These are phyloP conservation scores for Cabera pusaria DNA, from an alignment of 2,888 invertebrate genomes.

Conservation along the genomic window DNA sequence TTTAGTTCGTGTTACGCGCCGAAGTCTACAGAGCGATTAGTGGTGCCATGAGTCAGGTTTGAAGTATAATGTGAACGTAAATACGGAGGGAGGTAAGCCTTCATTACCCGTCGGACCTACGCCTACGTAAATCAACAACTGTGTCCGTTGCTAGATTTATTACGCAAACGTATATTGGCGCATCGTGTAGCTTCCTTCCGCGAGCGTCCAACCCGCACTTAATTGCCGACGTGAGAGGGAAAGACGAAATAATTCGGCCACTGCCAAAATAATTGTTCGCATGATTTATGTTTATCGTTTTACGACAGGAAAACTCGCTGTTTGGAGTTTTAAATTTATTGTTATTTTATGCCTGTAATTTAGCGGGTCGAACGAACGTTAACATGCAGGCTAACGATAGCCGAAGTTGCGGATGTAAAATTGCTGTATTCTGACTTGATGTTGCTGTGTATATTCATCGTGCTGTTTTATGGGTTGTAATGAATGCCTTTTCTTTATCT, in stretches of 20 bases:
- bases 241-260: constrained; percentile 59
- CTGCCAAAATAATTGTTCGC: constrained; percentile 53
- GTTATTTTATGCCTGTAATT: constrained; percentile 51
- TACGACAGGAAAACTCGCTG: constrained; percentile 53
- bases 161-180: constrained; percentile 57
- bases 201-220: constrained; percentile 47
- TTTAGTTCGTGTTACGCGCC: constrained; percentile 11
- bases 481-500: background rate
- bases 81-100: constrained; percentile 28
- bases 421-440: constrained; percentile 12
- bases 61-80: constrained; percentile 1
- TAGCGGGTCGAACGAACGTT: constrained; percentile 38
- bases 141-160: constrained; percentile 57
- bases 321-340: constrained; percentile 57
- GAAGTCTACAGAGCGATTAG: constrained; percentile 6
- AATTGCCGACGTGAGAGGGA: constrained; percentile 55
- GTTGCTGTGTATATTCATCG: constrained; percentile 5
- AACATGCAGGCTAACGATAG: constrained; percentile 32
- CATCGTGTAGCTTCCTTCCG: constrained; percentile 58
- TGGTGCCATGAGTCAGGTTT: no score
- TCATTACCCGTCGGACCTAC: constrained; percentile 41
- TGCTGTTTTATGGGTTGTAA: background rate
- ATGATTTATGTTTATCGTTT: constrained; percentile 62
- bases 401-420: constrained; percentile 20
- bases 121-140: constrained; percentile 57